Base-by-base conservation (phyloP, 2,113 vertebrate species). In the Phoxinus phoxinus region DNA sequence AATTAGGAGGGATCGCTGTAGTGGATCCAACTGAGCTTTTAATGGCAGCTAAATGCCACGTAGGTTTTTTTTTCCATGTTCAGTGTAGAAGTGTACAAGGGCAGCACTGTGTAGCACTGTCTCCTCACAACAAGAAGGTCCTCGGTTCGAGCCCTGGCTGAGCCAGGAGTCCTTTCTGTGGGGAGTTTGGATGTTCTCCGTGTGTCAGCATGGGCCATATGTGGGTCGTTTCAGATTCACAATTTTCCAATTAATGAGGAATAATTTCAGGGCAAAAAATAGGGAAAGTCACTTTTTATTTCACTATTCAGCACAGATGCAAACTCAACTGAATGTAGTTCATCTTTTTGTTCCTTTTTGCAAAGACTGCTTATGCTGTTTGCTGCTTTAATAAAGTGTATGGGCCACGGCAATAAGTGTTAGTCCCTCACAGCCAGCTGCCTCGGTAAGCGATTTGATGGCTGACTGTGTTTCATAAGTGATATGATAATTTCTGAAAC, bases 391-490 rank as follows among this genome's bases (percentile, higher is more conserved):
- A 85, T 87, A 63, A 89, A 59, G 84, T 61, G 74, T 59, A 86
- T 69, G 84, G 41, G 15, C 46, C 27, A 83, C 83, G 37, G 80
- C 61, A 73, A 78, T 53, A 23, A 37, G 44, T 13, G 10, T 53
- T 75, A 72, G 25, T 73, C 25, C 81, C 86, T 82, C 73, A 76
- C 88, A 81, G 83, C 71, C 61, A n/a, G 25, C 51, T 76, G 37
- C 59, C 63, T 80, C 17, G 6, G 17, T 91, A 89, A 92, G 87
- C 90, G 89, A 92, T 92, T 91, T 89, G 86, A 89, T 88, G 81
- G 74, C 84, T 88, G 81, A 72, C 84, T 58, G 32, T 59, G 32
- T 32, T 53, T 63, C 12, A 84, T 27, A 74, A 74, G 41, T n/a
- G 11, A 71, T 23, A 5, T 71, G 3, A 41, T 41, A 0, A 0